These are phyloP conservation scores for Empidonax traillii DNA, from an alignment of 2,113 vertebrate species.

Conservation along the genomic window DNA sequence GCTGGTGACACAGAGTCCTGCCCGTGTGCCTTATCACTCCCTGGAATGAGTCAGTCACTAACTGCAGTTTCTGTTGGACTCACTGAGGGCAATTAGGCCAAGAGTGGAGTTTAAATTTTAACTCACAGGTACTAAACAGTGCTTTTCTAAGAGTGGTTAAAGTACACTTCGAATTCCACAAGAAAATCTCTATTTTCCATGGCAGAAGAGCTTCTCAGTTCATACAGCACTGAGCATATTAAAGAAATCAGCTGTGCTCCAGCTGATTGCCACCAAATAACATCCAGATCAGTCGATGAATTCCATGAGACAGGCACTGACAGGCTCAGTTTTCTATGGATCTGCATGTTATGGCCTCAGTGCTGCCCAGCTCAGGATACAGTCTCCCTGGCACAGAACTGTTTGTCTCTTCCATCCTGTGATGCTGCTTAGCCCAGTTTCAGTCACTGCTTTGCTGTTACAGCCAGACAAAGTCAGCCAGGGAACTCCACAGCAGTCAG, in stretches of 20 bases:
- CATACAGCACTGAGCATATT: neutral
- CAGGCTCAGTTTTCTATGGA: neutral
- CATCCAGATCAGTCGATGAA: neutral
- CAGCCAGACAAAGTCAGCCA: neutral
- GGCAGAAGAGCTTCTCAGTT: neutral
- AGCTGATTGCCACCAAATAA: neutral
- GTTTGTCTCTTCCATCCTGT: neutral
- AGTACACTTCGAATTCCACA: neutral
- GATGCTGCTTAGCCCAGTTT: neutral
- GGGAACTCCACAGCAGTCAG: neutral
- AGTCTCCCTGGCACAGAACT: neutral
- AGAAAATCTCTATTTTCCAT: neutral
- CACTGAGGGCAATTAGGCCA: neutral
- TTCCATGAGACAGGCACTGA: neutral
- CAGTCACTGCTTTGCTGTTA: neutral
- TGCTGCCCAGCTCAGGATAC: neutral
- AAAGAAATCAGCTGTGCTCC: neutral
- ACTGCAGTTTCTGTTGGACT: neutral
- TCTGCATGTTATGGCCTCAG: neutral
- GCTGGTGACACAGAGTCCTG: neutral
- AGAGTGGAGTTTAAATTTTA: conserved; percentile 9
- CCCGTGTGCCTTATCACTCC: neutral
- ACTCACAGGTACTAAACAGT: neutral
- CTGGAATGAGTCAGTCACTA: neutral
- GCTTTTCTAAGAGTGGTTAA: neutral